Percentiles rank a stretch among this genome's conserved stretches.
phyloP scores from a whole-genome alignment of 2,797 vertebrate species.

The Gobionotothen gibberifrons region DNA sequence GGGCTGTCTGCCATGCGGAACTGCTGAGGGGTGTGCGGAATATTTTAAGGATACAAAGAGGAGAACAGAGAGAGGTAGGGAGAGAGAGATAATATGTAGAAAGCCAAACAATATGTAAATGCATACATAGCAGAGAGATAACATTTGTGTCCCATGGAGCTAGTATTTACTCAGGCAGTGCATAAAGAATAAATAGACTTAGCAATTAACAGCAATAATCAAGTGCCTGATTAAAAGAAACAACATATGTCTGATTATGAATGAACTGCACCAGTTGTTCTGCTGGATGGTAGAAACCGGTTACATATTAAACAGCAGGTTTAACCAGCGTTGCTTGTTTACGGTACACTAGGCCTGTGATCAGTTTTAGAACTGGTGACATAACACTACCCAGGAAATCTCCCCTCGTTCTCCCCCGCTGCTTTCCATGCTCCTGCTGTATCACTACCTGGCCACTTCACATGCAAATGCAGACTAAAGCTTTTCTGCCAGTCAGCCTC shows the following conservation, averaged over 20 bases:
- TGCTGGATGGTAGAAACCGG: constrained; percentile 24
- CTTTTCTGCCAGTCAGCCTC: constrained; percentile 55
- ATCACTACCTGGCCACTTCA: constrained; percentile 68
- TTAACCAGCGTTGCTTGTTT: constrained; percentile 16
- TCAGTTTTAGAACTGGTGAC: constrained; percentile 56
- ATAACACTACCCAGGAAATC: constrained; percentile 53
- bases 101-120: constrained; percentile 78
- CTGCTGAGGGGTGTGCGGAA: constrained; percentile 93
- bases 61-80: constrained; percentile 61
- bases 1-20: constrained; percentile 94
- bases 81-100: constrained; percentile 59
- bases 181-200: constrained; percentile 64
- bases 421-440: constrained; percentile 47
- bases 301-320: constrained; percentile 40
- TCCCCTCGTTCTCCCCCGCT: constrained; percentile 36
- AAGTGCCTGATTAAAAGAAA: constrained; percentile 67
- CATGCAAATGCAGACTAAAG: constrained; percentile 70
- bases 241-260: constrained; percentile 58
- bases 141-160: constrained; percentile 66
- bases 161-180: constrained; percentile 68
- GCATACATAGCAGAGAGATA: constrained; percentile 75
- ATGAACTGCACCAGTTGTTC: constrained; percentile 57
- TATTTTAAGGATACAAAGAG: constrained; percentile 92
- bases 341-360: constrained; percentile 22
- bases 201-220: constrained; percentile 69